phyloP scores from a whole-genome alignment of 2,113 vertebrate species.

The Myiopsitta monachus region DNA sequence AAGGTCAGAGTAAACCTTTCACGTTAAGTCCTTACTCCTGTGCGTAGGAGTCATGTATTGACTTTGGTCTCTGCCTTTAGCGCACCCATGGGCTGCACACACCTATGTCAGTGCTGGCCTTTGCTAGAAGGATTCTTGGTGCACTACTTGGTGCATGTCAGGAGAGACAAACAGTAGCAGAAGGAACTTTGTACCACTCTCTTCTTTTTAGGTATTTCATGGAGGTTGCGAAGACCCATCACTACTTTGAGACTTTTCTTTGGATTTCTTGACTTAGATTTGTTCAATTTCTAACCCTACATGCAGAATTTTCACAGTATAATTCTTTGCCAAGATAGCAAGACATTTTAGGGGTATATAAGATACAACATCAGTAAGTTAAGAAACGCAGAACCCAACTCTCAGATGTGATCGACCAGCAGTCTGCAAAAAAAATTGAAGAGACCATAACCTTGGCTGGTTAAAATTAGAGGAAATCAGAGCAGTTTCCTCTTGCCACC shows the following conservation, averaged over 20 bases:
- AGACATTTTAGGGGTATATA: background rate
- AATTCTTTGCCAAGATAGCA: background rate
- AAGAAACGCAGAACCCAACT: background rate
- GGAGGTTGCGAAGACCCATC: background rate
- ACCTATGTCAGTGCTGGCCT: background rate
- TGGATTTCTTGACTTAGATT: background rate
- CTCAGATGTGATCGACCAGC: background rate
- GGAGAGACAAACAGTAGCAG: background rate
- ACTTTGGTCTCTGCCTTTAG: background rate
- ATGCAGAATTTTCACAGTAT: background rate
- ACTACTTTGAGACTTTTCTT: background rate
- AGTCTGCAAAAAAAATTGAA: background rate
- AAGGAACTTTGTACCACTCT: background rate
- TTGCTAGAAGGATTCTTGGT: background rate
- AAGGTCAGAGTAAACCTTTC: background rate
- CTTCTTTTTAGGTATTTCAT: background rate
- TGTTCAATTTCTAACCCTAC: background rate
- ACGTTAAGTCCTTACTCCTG: rapidly evolving
- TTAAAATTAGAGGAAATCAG: background rate
- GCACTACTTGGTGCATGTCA: rapidly evolving
- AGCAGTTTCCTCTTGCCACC: background rate
- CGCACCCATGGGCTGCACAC: background rate
- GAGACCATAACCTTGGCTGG: background rate
- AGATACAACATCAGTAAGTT: background rate
- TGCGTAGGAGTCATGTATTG: background rate